Percentiles rank a stretch among this genome's conserved stretches.
These are phyloP conservation scores for Caerostris extrusa DNA, from an alignment of 1,140 invertebrate species.

Conservation along the genomic window DNA sequence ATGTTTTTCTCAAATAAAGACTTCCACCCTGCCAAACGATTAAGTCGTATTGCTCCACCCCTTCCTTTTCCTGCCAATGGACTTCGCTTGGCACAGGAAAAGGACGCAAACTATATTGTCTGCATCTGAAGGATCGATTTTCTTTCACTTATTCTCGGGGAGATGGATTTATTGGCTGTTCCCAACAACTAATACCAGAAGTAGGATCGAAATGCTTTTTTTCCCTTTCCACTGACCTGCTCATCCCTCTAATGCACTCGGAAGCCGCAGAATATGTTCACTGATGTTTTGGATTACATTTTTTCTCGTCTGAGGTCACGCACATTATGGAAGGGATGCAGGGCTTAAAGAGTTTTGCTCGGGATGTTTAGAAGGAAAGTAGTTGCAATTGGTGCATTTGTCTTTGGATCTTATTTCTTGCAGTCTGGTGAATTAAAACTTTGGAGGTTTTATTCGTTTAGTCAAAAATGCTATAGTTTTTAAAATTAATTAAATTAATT, in stretches of 20 bases:
- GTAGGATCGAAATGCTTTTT: constrained; percentile 44
- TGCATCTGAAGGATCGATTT: constrained; percentile 35
- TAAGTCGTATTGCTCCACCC: background rate
- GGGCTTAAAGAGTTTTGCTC: background rate
- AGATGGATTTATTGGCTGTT: constrained; percentile 67
- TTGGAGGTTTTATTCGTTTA: too few species aligned
- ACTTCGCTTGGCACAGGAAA: background rate
- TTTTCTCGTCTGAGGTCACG: background rate
- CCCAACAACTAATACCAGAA: constrained; percentile 56
- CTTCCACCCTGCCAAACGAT: background rate
- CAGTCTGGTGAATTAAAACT: too few species aligned
- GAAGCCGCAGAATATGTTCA: constrained; percentile 41
- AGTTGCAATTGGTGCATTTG: too few species aligned
- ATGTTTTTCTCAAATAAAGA: too few species aligned
- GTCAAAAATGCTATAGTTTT: too few species aligned
- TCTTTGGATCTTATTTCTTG: too few species aligned
- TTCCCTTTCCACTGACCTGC: constrained; percentile 33
- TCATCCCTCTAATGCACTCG: constrained; percentile 37
- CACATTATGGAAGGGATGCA: background rate
- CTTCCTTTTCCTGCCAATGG: constrained; percentile 12
- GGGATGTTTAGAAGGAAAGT: background rate
- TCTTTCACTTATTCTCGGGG: constrained; percentile 52
- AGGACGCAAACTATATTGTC: constrained; percentile 24
- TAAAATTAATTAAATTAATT: too few species aligned
- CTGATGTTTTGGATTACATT: background rate